phyloP scores from a whole-genome alignment of 1,140 invertebrate species.

The Drosophila virilis region DNA sequence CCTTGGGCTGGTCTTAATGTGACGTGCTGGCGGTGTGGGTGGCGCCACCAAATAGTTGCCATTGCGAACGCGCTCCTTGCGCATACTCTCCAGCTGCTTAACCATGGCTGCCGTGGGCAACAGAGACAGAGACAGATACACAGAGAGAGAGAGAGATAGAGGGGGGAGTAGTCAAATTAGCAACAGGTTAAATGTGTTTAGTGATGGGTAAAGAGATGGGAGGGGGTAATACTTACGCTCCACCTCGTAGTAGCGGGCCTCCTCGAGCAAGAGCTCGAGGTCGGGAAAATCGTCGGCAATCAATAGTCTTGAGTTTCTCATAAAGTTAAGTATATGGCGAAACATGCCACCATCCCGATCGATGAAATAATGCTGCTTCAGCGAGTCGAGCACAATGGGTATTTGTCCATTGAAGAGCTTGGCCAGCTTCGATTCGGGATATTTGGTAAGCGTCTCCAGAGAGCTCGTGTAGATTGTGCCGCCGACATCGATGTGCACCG shows the following conservation, averaged over 20 bases:
- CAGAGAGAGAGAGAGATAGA: neutral
- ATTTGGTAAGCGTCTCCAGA: slow-evolving; percentile 97
- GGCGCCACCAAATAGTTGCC: slow-evolving; percentile 84
- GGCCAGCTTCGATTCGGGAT: slow-evolving; percentile 95
- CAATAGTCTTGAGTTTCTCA: slow-evolving; percentile 94
- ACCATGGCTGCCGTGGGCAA: slow-evolving; percentile 88
- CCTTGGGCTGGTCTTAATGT: slow-evolving; percentile 78
- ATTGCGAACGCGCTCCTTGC: slow-evolving; percentile 89
- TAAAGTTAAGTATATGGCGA: slow-evolving; percentile 97
- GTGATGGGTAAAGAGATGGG: neutral
- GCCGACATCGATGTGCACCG: slow-evolving; percentile 98
- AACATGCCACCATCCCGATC: slow-evolving; percentile 98
- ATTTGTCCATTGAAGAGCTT: slow-evolving; percentile 98
- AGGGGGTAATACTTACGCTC: slow-evolving; percentile 89
- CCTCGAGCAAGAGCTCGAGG: slow-evolving; percentile 95
- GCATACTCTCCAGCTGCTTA: slow-evolving; percentile 90
- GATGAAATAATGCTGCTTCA: slow-evolving; percentile 99
- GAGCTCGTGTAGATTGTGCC: slow-evolving; percentile 98
- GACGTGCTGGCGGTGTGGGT: slow-evolving; percentile 70
- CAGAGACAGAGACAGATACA: slow-evolving; percentile 27
- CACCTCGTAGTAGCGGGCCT: slow-evolving; percentile 96
- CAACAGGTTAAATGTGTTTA: slow-evolving; percentile 22
- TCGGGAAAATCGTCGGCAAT: slow-evolving; percentile 95
- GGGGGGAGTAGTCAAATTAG: slow-evolving; percentile 16
- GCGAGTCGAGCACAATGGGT: slow-evolving; percentile 97